Evolutionary conservation across 2,797 vertebrate species (phyloP).

Genomic region (Malacoctenus gilli): DNA sequence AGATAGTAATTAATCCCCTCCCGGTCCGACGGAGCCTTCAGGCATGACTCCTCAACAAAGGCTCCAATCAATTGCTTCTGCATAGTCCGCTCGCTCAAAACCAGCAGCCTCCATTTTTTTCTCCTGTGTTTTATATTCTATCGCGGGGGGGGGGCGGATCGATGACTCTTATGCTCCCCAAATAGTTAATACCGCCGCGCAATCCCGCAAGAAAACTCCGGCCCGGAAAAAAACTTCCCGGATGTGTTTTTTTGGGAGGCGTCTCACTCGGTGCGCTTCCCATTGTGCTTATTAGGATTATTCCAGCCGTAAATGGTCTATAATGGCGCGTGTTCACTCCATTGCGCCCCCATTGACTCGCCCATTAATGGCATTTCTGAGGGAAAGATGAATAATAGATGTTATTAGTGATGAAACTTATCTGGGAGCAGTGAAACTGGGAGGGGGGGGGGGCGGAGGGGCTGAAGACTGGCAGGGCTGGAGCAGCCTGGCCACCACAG

Average conservation of each 20-base stretch:
- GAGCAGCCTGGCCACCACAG: constrained; percentile 56
- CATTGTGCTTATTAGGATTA: constrained; percentile 34
- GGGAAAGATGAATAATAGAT: constrained; percentile 53
- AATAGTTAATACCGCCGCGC: constrained; percentile 48
- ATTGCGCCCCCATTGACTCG: constrained; percentile 43
- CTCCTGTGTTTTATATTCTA: constrained; percentile 59
- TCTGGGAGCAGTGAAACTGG: constrained; percentile 36
- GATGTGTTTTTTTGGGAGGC: constrained; percentile 29
- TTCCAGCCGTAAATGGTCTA: constrained; percentile 46
- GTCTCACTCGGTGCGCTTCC: constrained; percentile 45
- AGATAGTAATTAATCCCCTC: constrained; percentile 80
- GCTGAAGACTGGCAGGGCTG: constrained; percentile 40
- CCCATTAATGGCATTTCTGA: constrained; percentile 52
- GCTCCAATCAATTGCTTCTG: constrained; percentile 63
- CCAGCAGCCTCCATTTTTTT: constrained; percentile 40
- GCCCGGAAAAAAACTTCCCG: constrained; percentile 32
- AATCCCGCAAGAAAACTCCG: constrained; percentile 28
- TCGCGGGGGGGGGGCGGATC: constrained; percentile 50
- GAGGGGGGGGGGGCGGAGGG: constrained; percentile 31
- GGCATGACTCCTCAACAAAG: constrained; percentile 69
- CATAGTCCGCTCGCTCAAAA: constrained; percentile 63
- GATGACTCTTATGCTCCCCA: constrained; percentile 55
- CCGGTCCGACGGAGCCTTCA: constrained; percentile 70
- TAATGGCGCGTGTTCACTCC: constrained; percentile 39
- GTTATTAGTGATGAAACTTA: constrained; percentile 52